A percentile compares a stretch with the other conserved stretches of the same genome.
Conservation (phyloP, 2,888 invertebrate species). For the Heliconius ismenius region DNA sequence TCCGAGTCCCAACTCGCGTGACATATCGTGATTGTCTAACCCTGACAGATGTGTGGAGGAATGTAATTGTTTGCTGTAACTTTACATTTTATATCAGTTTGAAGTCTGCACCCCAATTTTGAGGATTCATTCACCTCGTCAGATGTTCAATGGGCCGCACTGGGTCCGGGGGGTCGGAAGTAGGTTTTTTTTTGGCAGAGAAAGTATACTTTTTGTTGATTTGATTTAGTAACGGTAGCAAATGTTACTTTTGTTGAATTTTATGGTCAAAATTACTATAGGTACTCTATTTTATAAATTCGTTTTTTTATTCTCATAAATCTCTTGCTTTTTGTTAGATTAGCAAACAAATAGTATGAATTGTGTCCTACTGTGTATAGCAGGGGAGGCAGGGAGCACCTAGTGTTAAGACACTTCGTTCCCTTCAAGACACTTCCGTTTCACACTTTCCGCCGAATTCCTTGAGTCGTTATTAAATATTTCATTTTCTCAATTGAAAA, state of each 20-base stretch:
- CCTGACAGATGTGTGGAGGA: constrained; percentile 81
- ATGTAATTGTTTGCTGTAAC: constrained; percentile 78
- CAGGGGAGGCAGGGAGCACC: too few species aligned
- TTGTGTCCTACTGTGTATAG: too few species aligned
- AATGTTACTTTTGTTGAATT: constrained; percentile 33
- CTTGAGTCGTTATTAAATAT: too few species aligned
- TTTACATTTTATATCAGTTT: constrained; percentile 76
- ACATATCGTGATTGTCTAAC: constrained; percentile 82
- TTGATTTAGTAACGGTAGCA: constrained; percentile 60
- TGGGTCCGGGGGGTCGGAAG: constrained; percentile 60
- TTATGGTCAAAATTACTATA: background rate
- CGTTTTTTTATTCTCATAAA: background rate
- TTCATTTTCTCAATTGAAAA: too few species aligned
- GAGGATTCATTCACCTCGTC: constrained; percentile 80
- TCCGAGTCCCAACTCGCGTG: constrained; percentile 68
- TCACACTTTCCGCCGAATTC: too few species aligned
- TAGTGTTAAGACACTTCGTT: too few species aligned
- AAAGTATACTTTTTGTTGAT: constrained; percentile 59
- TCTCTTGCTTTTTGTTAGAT: background rate
- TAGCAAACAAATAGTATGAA: background rate
- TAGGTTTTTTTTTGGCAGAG: constrained; percentile 64
- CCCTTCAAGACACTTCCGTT: too few species aligned
- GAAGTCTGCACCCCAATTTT: constrained; percentile 64
- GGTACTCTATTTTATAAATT: background rate
- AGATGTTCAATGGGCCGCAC: constrained; percentile 76